These are phyloP conservation scores for Amblyraja radiata DNA, from an alignment of 2,797 vertebrate genomes.

Conservation along the genomic window DNA sequence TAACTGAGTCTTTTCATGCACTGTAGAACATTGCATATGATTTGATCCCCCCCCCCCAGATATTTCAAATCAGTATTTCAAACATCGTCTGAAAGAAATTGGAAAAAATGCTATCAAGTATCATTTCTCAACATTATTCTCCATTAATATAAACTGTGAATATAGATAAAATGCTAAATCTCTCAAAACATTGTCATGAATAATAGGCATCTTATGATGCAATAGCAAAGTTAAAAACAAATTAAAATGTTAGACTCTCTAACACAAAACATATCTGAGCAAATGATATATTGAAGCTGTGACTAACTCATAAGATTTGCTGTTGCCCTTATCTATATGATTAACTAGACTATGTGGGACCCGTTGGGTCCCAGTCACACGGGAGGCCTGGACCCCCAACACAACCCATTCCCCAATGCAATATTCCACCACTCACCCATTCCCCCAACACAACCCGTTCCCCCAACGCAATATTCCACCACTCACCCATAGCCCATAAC, in stretches of 20 bases:
- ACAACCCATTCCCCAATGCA: no score
- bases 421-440: no score
- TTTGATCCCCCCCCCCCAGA: neutral
- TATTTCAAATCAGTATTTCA: conserved; percentile 32
- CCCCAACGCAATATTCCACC: no score
- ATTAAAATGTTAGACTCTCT: neutral
- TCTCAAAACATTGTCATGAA: neutral
- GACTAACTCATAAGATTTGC: neutral
- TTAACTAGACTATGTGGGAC: no score
- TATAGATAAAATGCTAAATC: neutral
- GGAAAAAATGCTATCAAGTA: neutral
- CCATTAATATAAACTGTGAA: neutral
- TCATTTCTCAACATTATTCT: conserved; percentile 28
- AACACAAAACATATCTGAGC: neutral
- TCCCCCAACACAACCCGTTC: no score
- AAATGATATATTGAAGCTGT: neutral
- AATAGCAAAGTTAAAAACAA: neutral
- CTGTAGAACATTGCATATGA: conserved; percentile 32
- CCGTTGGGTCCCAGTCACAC: no score
- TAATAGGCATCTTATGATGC: neutral
- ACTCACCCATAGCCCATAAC: no score
- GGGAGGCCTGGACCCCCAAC: no score
- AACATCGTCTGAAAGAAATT: conserved; percentile 10
- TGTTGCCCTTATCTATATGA: neutral
- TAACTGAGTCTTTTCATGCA: conserved; percentile 36